phyloP scores from a whole-genome alignment of 1,140 invertebrate species.

The Pachypsylla venusta region DNA sequence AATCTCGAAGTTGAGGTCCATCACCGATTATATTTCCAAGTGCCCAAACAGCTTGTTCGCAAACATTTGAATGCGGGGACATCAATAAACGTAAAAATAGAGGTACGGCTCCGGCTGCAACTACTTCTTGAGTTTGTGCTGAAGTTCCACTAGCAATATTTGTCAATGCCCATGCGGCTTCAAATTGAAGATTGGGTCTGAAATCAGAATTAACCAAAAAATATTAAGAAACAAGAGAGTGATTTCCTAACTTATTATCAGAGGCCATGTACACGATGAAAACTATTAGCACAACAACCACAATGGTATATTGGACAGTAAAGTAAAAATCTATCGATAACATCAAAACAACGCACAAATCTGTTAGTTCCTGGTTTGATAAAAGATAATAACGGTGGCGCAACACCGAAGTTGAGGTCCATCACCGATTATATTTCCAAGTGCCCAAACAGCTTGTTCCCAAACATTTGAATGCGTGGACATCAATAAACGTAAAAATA shows the following conservation, averaged over 20 bases:
- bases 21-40: constrained; percentile 92
- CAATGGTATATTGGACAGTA: constrained; percentile 12
- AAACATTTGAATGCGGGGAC: constrained; percentile 92
- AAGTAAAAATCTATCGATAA: no score
- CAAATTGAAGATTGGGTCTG: constrained; percentile 89
- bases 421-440: constrained; percentile 92
- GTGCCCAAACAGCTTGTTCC: constrained; percentile 97
- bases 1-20: constrained; percentile 76
- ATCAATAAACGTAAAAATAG: constrained; percentile 79
- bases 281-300: not conserved
- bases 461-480: constrained; percentile 95
- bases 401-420: constrained; percentile 76
- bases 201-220: constrained; percentile 21
- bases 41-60: constrained; percentile 98
- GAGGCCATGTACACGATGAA: not conserved
- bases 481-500: constrained; percentile 77
- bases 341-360: no score
- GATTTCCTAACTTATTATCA: not conserved
- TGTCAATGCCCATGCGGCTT: constrained; percentile 97
- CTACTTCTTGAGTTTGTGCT: constrained; percentile 89
- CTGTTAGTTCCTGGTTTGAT: constrained; percentile 85
- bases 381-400: constrained; percentile 74
- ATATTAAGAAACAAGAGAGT: not conserved
- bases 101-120: constrained; percentile 86
- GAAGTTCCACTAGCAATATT: constrained; percentile 98